These are phyloP conservation scores for Bostrychus sinensis DNA, from an alignment of 2,113 vertebrate genomes.

Conservation along the genomic window DNA sequence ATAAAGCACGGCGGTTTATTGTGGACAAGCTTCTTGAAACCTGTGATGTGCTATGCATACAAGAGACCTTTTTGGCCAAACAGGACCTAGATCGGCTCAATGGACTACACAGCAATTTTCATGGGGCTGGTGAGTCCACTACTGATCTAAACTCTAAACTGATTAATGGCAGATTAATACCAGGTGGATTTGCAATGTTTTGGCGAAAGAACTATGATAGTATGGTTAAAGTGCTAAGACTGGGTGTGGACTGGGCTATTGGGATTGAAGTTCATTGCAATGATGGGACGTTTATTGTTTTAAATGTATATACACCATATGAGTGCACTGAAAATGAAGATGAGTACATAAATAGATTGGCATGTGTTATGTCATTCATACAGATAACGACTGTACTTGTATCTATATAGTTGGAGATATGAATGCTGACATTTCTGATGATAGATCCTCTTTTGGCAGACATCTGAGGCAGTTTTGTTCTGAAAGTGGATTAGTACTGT, in stretches of 20 bases:
- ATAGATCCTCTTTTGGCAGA: too few relatives aligned
- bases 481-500: too few relatives aligned
- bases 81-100: not conserved
- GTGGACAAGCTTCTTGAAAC: not conserved
- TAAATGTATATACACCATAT: not conserved
- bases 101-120: not conserved
- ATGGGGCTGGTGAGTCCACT: not conserved
- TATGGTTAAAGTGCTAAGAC: not conserved
- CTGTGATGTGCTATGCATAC: not conserved
- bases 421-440: too few relatives aligned
- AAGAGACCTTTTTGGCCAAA: not conserved
- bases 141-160: not conserved
- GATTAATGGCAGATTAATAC: not conserved
- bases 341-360: not conserved
- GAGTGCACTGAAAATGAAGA: not conserved
- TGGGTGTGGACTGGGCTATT: not conserved
- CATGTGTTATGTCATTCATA: not conserved
- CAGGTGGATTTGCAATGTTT: not conserved
- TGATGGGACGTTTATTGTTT: not conserved
- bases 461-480: too few relatives aligned
- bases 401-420: too few relatives aligned
- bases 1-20: not conserved
- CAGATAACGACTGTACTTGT: too few relatives aligned
- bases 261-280: not conserved
- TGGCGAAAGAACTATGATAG: not conserved